Evolutionary conservation across 2,888 invertebrate genomes (phyloP), one percentile per base, ranked within the genome.

Genomic region (Pollenia angustigena): DNA sequence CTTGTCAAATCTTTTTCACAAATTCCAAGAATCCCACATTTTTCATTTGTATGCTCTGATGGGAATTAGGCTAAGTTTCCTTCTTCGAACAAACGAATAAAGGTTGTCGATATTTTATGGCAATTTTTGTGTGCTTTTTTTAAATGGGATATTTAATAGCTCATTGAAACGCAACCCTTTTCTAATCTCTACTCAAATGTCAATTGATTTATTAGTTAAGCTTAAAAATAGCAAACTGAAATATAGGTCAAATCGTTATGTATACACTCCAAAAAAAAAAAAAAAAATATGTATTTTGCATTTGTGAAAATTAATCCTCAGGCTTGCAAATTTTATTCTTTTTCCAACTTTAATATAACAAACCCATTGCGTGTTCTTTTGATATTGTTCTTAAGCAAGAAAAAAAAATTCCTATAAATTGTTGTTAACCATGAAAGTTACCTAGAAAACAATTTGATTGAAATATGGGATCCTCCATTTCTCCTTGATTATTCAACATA

Each of bases 81-180:
- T 40, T 62, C 16, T 44, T 50, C 14, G 16, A 16, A 42, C 23
- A 4, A 14, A 12, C 8, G 23, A 44, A 46, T 44, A 40, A 72
- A 62, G 80, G 44, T 46, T 52, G 18, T 32, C 4, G 16, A 64
- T 7, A 32, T 42, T 71, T 52, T 52, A 32, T 66, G 52, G 71
- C n/a, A 40, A 52, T 52, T 44, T 44, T 32, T 71, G 42, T 81
- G 9, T 32, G 46, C 32, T 44, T 64, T 66, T 66, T 66, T 69
- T 23, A 62, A 64, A 72, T 68, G 66, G 52, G 64, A 48, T 58
- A 76, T 81, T 85, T 85, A 84, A 79, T 85, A 50, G 81, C 60
- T 68, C 1, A 46, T 23, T 75, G 46, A 81, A 85, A 85, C 85
- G 85, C 85, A 85, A 81, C 72, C 85, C 75, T 81, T 85, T 85